These are phyloP conservation scores for Alloplasta piceator DNA, from an alignment of 2,888 invertebrate species.

Conservation along the genomic window DNA sequence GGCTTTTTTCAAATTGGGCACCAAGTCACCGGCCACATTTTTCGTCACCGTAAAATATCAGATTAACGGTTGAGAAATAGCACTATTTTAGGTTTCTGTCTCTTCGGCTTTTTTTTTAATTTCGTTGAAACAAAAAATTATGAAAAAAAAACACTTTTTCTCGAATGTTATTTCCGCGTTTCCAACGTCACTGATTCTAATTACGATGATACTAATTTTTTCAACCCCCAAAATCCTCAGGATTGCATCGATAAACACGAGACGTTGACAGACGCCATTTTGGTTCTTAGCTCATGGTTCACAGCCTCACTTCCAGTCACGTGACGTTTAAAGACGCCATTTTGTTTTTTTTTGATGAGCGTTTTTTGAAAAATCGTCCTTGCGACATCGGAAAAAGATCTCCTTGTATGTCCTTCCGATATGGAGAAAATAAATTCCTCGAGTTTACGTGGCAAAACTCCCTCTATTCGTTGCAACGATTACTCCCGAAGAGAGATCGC, in stretches of 20 bases:
- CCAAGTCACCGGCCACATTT: conserved; percentile 52
- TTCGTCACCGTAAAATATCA: conserved; percentile 32
- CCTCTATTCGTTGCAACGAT: conserved; percentile 33
- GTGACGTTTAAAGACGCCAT: conserved; percentile 1
- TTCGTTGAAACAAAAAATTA: conserved; percentile 1
- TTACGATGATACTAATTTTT: conserved; percentile 26
- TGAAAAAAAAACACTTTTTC: conserved; percentile 10
- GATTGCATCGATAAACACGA: not conserved
- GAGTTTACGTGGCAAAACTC: conserved; percentile 13
- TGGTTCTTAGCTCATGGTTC: not conserved
- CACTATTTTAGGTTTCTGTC: conserved; percentile 7
- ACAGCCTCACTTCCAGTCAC: not conserved
- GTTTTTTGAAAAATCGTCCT: not conserved
- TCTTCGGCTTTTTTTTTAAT: conserved; percentile 51
- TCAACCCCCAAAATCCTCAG: conserved; percentile 13
- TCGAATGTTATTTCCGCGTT: not conserved
- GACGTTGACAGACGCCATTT: conserved; percentile 30
- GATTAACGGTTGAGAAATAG: conserved; percentile 2
- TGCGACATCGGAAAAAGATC: not conserved
- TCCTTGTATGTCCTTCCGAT: too few relatives aligned
- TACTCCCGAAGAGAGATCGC: conserved; percentile 16
- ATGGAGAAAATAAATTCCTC: too few relatives aligned
- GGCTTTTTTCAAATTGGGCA: conserved; percentile 25
- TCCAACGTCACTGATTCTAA: not conserved
- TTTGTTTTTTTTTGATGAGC: conserved; percentile 3